Evolutionary conservation across 2,797 vertebrate species (phyloP), one percentile per base, ranked within the genome.

Genomic region (Bradypodion pumilum): DNA sequence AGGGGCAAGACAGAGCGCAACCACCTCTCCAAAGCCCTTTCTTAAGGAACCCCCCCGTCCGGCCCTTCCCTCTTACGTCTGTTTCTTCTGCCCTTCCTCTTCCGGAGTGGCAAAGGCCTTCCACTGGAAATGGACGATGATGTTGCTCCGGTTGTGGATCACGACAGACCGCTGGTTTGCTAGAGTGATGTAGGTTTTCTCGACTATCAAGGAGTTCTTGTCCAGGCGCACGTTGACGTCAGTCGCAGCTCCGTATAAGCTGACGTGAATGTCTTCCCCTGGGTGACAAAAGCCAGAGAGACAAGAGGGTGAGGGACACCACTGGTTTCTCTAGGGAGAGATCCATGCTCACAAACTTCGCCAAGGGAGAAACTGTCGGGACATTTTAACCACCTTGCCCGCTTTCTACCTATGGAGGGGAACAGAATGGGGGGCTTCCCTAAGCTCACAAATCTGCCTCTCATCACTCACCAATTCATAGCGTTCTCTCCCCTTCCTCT

Each of bases 191-290:
- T 95, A 98, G 1, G 98, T 98, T 81, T 96, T 96, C 83, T 95
- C 95, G 10, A 98, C 2, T 1, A 75, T 89, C 85, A 97, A 65
- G 1, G 86, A 92, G 73, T 95, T 96, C 81, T 93, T 95, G 81
- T 97, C 95, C 70, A 99, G 95, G 42, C 94, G 87, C 80, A 98
- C 91, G 42, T 95, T 94, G 86, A 97, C 85, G 52, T 99, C 97
- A 84, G 94, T 88, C 21, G 96, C 97, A 19, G 90, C 91, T 87
- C 97, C 98, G 78, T 92, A 95, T 74, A 99, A 92, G 86, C 77
- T 89, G n/a, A 97, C 94, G 85, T 91, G 92, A 72, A 96, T 83
- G 25, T 96, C 94, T 92, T 99, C 97, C 88, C 97, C 98, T 99
- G 86, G 78, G 80, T 92, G 42, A 87, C n/a, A 82, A n/a, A 4